These are phyloP conservation scores for Rhynchophorus ferrugineus DNA, from an alignment of 1,140 invertebrate genomes.

Conservation along the genomic window DNA sequence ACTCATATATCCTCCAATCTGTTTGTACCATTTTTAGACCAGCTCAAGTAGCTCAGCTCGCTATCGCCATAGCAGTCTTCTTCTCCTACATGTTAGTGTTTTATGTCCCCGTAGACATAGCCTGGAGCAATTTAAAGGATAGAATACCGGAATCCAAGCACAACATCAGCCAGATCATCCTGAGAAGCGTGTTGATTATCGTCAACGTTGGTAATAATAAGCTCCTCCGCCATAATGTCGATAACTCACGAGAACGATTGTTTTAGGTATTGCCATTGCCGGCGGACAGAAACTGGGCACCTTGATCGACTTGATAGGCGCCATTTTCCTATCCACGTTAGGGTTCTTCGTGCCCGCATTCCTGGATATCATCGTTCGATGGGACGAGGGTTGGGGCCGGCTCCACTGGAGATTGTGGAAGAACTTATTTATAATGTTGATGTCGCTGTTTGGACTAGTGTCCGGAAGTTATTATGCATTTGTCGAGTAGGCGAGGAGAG, in stretches of 20 bases:
- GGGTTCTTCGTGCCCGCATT: constrained; percentile 75
- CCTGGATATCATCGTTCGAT: constrained; percentile 65
- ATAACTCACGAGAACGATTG: background rate
- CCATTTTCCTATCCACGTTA: constrained; percentile 78
- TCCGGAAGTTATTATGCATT: constrained; percentile 44
- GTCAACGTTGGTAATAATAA: constrained; percentile 47
- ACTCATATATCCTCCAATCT: background rate
- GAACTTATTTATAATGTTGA: constrained; percentile 51
- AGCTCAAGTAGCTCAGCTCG: constrained; percentile 67
- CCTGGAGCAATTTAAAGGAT: constrained; percentile 48
- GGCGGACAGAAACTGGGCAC: constrained; percentile 75
- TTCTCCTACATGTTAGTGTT: constrained; percentile 86
- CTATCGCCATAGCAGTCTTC: constrained; percentile 80
- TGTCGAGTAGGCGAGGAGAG: background rate
- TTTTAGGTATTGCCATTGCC: constrained; percentile 64
- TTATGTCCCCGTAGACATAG: constrained; percentile 76
- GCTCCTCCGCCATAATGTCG: constrained; percentile 18
- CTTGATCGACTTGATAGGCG: constrained; percentile 83
- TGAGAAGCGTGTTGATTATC: constrained; percentile 49
- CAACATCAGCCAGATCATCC: constrained; percentile 56
- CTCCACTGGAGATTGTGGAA: constrained; percentile 57
- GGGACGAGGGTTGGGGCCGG: constrained; percentile 46
- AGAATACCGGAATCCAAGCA: constrained; percentile 47
- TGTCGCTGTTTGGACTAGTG: constrained; percentile 55
- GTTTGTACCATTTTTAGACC: constrained; percentile 49